Base-by-base conservation (phyloP, 2,113 vertebrate genomes). In the Hystrix brachyura region DNA sequence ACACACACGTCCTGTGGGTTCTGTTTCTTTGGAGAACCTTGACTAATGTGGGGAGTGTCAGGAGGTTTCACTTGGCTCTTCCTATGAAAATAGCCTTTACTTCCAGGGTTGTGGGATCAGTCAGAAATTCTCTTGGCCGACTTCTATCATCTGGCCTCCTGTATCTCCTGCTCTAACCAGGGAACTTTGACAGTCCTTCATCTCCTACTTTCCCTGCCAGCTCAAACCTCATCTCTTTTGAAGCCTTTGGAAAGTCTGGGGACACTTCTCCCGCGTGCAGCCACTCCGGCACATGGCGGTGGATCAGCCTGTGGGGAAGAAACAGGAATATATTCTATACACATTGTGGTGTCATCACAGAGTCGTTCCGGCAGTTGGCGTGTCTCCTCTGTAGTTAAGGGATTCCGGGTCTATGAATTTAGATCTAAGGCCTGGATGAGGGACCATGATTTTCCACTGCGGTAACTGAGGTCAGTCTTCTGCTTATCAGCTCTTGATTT, bases 21-120 rank as follows among this genome's bases (percentile, higher is more conserved):
- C 18, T 95, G 38, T 83, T 87, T 57, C 59, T 93, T 74, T 83
- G 53, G 87, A 95, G 76, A 87, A 62, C 62, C 7, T 21, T 91
- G 71, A 78, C 43, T n/a, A 59, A 80, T 15, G 3, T 59, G 76
- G 51, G 32, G 29, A 81, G 92, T n/a, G 69, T 69, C 53, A 91
- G 62, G 76, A 93, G 48, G 11, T 76, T 93, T 72, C 7, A 6
- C 25, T 46, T 23, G 25, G 51, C 25, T 93, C 25, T 64, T 94
- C 27, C 80, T 51, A 2, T 69, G 12, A 19, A n/a, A 74, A 43
- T 11, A 84, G 64, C 25, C 69, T 65, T 89, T 94, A 69, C 29
- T 91, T 64, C 27, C 18, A 8, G 74, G 60, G 62, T 64, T 71
- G 79, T 53, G 69, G 60, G 32, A 65, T 57, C 69, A 55, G 13